phyloP scores from a whole-genome alignment of 2,797 vertebrate genomes.

The Hippoglossus hippoglossus region DNA sequence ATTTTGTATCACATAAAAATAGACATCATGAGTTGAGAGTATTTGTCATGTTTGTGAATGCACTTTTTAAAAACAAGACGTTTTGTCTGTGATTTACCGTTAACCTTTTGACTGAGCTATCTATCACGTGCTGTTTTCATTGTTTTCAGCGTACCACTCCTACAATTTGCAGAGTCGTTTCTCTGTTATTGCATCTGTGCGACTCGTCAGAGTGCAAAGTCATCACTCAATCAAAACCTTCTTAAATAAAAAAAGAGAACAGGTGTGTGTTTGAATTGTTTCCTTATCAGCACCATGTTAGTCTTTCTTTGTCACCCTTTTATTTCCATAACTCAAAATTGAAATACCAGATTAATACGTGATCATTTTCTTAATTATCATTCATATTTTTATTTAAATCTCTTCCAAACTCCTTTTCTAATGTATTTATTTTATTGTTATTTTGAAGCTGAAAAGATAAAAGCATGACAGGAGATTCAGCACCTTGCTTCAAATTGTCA shows the following conservation, averaged over 20 bases:
- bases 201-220: conserved; percentile 78
- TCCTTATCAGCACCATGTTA: conserved; percentile 51
- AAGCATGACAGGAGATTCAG: background rate
- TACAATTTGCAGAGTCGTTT: conserved; percentile 77
- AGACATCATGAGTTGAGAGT: conserved; percentile 94
- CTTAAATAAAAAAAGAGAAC: conserved; percentile 86
- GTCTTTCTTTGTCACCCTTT: conserved; percentile 15
- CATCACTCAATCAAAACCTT: conserved; percentile 84
- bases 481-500: background rate
- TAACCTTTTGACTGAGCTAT: conserved; percentile 91
- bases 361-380: background rate
- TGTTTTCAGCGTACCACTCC: conserved; percentile 82
- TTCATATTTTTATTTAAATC: conserved; percentile 7
- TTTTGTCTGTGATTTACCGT: conserved; percentile 97
- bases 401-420: background rate
- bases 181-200: conserved; percentile 81
- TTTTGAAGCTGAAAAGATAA: background rate
- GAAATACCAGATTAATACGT: background rate
- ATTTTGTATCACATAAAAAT: conserved; percentile 88
- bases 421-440: no score
- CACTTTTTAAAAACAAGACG: conserved; percentile 97
- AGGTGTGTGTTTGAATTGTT: conserved; percentile 75
- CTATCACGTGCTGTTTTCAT: conserved; percentile 88
- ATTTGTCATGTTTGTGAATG: conserved; percentile 99
- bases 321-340: conserved; percentile 35